Conservation (phyloP, 1,140 invertebrate genomes). For the Drosophila lowei region DNA sequence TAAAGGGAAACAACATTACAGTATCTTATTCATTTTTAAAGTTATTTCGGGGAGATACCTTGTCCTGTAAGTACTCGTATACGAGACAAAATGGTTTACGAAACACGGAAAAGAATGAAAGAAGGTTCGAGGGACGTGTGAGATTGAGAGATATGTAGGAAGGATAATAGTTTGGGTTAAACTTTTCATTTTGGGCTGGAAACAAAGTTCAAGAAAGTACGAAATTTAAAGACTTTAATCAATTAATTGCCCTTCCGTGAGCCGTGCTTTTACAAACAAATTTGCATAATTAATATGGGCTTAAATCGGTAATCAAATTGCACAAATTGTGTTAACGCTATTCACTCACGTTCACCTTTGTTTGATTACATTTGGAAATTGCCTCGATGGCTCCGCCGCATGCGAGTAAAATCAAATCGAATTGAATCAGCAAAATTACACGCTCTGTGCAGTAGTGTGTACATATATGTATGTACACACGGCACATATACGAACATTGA, state of each 20-base stretch:
- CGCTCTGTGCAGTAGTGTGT: neutral
- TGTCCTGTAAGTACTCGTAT: too few species aligned
- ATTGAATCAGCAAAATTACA: neutral
- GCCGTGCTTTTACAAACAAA: slow-evolving; percentile 3
- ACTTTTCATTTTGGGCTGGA: too few species aligned
- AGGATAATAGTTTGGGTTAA: too few species aligned
- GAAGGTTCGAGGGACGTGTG: too few species aligned
- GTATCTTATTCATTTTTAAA: too few species aligned
- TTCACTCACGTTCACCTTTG: neutral
- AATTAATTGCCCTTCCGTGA: neutral
- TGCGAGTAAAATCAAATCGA: neutral
- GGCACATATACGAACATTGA: neutral
- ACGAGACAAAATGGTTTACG: too few species aligned
- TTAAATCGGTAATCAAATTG: slow-evolving; percentile 23
- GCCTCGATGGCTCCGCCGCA: neutral
- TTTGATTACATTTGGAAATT: neutral
- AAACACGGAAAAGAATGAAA: too few species aligned
- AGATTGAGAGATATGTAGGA: too few species aligned
- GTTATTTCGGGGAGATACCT: too few species aligned
- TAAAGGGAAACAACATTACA: neutral
- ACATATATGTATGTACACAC: neutral
- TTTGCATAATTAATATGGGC: slow-evolving; percentile 4
- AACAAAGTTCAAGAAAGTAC: too few species aligned
- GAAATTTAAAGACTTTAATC: too few species aligned
- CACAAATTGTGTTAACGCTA: neutral